These are phyloP conservation scores for Dromaius novaehollandiae DNA, from an alignment of 2,113 vertebrate genomes.

Conservation along the genomic window DNA sequence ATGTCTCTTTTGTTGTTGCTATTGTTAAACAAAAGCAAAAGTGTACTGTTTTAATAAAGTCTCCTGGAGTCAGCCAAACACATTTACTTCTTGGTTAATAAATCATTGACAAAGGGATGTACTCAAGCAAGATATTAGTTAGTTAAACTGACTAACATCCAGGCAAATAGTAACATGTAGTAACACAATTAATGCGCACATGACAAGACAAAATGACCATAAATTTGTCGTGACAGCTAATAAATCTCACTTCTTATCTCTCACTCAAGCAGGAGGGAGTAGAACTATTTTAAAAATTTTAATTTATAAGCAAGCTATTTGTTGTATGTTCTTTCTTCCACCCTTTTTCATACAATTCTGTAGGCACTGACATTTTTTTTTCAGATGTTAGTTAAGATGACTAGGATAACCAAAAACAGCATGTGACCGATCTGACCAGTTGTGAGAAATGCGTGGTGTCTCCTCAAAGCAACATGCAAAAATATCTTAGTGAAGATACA, in stretches of 20 bases:
- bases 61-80: background rate
- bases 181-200: background rate
- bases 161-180: background rate
- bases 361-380: background rate
- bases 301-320: background rate
- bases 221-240: background rate
- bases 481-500: background rate
- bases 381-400: background rate
- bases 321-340: background rate
- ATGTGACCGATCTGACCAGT: background rate
- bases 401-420: background rate
- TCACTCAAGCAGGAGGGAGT: background rate
- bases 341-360: background rate
- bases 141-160: background rate
- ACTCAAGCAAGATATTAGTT: background rate
- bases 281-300: background rate
- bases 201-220: background rate
- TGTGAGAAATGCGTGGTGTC: fast-evolving
- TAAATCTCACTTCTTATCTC: background rate
- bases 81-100: background rate
- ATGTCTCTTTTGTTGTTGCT: background rate
- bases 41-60: background rate
- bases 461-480: background rate
- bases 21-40: background rate
- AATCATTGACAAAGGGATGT: background rate